Evolutionary conservation across 2,888 invertebrate species (phyloP).

Genomic region (Bombylius discolor): DNA sequence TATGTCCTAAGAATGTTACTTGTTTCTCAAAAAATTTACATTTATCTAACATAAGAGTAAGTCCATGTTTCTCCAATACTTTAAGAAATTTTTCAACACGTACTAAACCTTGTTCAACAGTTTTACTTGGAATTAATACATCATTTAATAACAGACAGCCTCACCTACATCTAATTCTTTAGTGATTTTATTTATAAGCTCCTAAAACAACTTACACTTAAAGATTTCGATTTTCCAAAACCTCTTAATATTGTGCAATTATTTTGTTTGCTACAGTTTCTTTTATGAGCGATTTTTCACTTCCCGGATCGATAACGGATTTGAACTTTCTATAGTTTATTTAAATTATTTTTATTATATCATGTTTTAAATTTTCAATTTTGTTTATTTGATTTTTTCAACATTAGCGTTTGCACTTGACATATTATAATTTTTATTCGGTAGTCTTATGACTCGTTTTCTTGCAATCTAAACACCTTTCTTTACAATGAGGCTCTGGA

Average conservation of each 20-base stretch:
- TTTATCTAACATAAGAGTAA: conserved; percentile 13
- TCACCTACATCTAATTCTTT: neutral
- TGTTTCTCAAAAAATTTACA: conserved; percentile 12
- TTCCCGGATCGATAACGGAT: neutral
- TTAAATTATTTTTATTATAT: neutral
- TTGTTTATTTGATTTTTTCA: too few species aligned
- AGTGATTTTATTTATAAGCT: neutral
- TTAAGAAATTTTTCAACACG: conserved; percentile 8
- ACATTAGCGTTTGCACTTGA: too few species aligned
- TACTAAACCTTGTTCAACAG: conserved; percentile 1
- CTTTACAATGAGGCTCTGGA: neutral
- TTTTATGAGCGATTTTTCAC: neutral
- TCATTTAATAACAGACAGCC: conserved; percentile 10
- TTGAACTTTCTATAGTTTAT: neutral
- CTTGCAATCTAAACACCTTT: neutral
- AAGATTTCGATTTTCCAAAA: neutral
- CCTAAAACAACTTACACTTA: neutral
- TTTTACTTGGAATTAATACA: conserved; percentile 12
- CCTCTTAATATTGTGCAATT: neutral
- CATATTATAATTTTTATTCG: too few species aligned
- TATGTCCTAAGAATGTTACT: conserved; percentile 13
- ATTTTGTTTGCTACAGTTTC: neutral
- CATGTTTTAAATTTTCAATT: neutral
- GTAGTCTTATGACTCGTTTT: neutral
- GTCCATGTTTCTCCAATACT: conserved; percentile 7